A percentile compares a stretch with the other conserved stretches of the same genome.
Evolutionary conservation across 2,797 vertebrate species (phyloP).

Genomic region (Lophius americanus): DNA sequence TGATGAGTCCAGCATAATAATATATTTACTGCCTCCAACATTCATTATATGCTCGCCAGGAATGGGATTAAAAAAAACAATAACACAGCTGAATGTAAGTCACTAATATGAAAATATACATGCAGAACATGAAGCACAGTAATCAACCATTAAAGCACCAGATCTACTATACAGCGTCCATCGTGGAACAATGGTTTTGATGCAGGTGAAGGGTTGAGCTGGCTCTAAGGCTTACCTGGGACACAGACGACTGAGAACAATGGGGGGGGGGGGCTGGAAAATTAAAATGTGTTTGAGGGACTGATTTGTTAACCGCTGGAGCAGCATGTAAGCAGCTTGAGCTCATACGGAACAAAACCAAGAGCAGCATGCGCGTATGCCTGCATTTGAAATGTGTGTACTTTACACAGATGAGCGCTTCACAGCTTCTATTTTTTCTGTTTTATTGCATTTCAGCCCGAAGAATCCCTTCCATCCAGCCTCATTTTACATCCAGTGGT

Average conservation of each 20-base stretch:
- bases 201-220: constrained; percentile 52
- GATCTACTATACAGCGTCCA: constrained; percentile 20
- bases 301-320: constrained; percentile 64
- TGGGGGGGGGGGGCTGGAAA: constrained; percentile 43
- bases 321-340: constrained; percentile 70
- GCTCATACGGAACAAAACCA: constrained; percentile 54
- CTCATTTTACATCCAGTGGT: constrained; percentile 20
- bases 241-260: constrained; percentile 53
- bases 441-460: constrained; percentile 8
- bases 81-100: constrained; percentile 9
- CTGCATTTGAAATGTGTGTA: constrained; percentile 7
- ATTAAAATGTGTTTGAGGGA: constrained; percentile 62
- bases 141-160: constrained; percentile 35
- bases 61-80: constrained; percentile 13
- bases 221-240: constrained; percentile 37
- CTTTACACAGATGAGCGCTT: constrained; percentile 25
- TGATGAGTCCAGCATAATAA: constrained; percentile 2
- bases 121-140: background rate
- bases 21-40: constrained; percentile 4
- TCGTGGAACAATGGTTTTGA: constrained; percentile 22
- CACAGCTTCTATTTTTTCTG: constrained; percentile 14
- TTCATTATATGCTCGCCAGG: background rate
- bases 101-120: constrained; percentile 13
- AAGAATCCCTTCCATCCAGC: constrained; percentile 9
- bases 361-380: constrained; percentile 4